phyloP scores from a whole-genome alignment of 1,140 invertebrate species.

The Diachasmimorpha longicaudata region DNA sequence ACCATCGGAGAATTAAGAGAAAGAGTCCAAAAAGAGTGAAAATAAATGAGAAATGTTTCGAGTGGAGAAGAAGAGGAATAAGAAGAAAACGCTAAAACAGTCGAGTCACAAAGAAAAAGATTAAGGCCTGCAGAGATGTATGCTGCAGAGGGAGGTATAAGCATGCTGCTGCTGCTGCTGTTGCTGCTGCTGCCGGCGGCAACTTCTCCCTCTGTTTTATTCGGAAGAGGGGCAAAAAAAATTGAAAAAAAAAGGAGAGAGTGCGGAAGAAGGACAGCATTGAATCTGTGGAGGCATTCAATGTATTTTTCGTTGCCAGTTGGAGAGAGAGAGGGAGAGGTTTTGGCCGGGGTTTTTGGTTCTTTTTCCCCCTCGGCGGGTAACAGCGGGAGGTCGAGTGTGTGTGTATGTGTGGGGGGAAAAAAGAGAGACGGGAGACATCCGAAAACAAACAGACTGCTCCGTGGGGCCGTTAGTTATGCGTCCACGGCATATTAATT shows the following conservation, averaged over 20 bases:
- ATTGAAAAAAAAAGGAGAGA: not conserved
- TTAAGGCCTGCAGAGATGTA: conserved; percentile 42
- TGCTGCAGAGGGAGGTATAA: conserved; percentile 32
- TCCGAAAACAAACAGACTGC: conserved; percentile 54
- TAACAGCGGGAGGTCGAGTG: conserved; percentile 47
- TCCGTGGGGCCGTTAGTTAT: conserved; percentile 50
- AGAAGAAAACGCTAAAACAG: conserved; percentile 56
- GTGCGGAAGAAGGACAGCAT: conserved; percentile 6
- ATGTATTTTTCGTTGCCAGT: conserved; percentile 8
- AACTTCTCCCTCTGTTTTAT: not conserved
- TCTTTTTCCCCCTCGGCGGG: not conserved
- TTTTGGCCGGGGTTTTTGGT: not conserved
- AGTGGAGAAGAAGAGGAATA: not conserved
- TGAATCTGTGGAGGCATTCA: conserved; percentile 24
- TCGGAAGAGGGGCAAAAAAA: not conserved
- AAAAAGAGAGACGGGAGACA: conserved; percentile 33
- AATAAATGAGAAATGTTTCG: not conserved
- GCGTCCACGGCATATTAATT: conserved; percentile 55
- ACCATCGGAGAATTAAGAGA: conserved; percentile 4
- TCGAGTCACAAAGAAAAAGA: conserved; percentile 59
- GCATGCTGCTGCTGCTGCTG: not conserved
- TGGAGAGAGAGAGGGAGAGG: conserved; percentile 16
- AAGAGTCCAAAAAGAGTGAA: not conserved
- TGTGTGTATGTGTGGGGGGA: conserved; percentile 1
- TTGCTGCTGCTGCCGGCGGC: conserved; percentile 22